phyloP scores from a whole-genome alignment of 2,113 vertebrate genomes.

The Podarcis muralis region DNA sequence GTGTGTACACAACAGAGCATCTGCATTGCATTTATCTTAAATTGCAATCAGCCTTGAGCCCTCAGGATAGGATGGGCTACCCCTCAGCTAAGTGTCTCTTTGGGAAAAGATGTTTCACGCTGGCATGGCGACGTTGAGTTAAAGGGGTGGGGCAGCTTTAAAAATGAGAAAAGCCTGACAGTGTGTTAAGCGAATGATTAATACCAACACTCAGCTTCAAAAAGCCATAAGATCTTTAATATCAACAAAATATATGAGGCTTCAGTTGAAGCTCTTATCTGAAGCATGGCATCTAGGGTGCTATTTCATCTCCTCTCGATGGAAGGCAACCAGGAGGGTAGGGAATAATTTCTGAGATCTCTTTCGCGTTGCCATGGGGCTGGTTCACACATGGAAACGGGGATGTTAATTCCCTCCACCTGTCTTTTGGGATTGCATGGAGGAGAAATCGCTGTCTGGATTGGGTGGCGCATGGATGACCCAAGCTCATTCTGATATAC shows the following conservation, averaged over 20 bases:
- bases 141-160: slow-evolving; percentile 24
- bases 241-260: slow-evolving; percentile 48
- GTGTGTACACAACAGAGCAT: too few species aligned
- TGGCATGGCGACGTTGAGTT: background rate
- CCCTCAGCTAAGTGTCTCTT: background rate
- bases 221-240: slow-evolving; percentile 55
- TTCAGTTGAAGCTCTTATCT: slow-evolving; percentile 55
- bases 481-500: background rate
- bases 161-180: slow-evolving; percentile 41
- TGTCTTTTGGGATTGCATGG: background rate
- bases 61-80: background rate
- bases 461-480: background rate
- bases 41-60: background rate
- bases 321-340: slow-evolving; percentile 49
- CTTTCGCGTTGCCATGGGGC: background rate
- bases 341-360: background rate
- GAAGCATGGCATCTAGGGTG: slow-evolving; percentile 35
- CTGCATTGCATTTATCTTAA: too few species aligned
- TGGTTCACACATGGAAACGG: background rate
- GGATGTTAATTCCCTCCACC: background rate
- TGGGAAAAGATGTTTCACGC: background rate
- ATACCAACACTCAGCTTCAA: slow-evolving; percentile 45
- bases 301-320: slow-evolving; percentile 55
- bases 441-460: background rate
- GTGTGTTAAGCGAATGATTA: slow-evolving; percentile 39